Evolutionary conservation across 2,888 invertebrate genomes (phyloP).

Genomic region (Lepidocyrtoides sp.): DNA sequence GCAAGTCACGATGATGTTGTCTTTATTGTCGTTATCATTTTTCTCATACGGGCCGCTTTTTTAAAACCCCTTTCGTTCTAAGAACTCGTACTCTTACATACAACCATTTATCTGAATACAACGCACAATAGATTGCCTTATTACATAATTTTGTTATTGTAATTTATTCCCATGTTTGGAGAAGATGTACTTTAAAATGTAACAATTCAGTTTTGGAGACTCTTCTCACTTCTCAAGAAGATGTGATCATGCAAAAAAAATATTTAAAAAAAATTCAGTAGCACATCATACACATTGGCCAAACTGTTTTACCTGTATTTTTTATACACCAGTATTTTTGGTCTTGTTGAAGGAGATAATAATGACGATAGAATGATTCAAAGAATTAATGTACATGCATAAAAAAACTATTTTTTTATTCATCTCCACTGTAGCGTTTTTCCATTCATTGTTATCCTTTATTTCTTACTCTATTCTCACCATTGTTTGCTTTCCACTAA

Average conservation of each 20-base stretch:
- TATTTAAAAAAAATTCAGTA: neutral
- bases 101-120: neutral
- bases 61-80: neutral
- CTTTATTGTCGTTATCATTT: neutral
- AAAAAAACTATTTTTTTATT: neutral
- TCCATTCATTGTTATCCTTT: neutral
- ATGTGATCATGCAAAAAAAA: conserved; percentile 37
- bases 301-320: neutral
- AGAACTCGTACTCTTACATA: neutral
- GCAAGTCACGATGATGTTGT: conserved; percentile 39
- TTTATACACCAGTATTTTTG: conserved; percentile 1
- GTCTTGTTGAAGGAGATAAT: neutral
- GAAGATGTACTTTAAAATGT: conserved; percentile 41
- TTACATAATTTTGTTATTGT: conserved; percentile 15
- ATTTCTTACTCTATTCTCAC: conserved; percentile 1
- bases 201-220: conserved; percentile 47
- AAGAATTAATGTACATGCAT: neutral
- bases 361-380: conserved; percentile 10
- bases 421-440: conserved; percentile 33
- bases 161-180: conserved; percentile 9
- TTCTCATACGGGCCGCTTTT: conserved; percentile 40
- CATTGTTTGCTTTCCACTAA: conserved; percentile 44
- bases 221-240: neutral
- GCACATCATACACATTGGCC: neutral
- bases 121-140: neutral